Conservation (phyloP, 2,888 invertebrate genomes). For the Dryobota labecula region DNA sequence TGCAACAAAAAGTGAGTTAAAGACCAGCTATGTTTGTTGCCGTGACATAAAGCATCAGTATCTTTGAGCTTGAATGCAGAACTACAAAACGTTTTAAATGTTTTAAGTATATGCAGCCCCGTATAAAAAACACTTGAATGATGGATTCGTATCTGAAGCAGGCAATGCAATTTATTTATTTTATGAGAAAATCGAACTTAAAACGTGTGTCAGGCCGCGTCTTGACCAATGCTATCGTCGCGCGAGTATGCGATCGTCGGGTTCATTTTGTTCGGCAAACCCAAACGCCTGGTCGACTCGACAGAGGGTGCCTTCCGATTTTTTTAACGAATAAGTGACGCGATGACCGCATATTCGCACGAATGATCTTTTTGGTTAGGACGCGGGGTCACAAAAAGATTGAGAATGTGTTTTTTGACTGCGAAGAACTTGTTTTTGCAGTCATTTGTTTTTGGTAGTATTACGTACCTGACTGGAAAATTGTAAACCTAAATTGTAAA, state of each 20-base stretch:
- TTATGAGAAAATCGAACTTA: background rate
- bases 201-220: background rate
- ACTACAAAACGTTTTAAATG: background rate
- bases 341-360: background rate
- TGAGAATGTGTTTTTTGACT: background rate
- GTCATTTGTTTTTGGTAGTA: background rate
- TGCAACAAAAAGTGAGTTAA: constrained; percentile 4
- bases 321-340: background rate
- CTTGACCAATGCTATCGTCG: background rate
- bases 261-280: background rate
- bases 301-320: background rate
- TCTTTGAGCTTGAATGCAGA: background rate
- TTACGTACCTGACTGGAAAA: background rate
- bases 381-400: background rate
- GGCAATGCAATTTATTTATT: background rate
- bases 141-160: background rate
- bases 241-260: background rate
- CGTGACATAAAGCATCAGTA: background rate
- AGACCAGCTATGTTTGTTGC: background rate
- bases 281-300: background rate
- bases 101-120: background rate
- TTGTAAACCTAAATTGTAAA: background rate
- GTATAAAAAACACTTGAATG: no score
- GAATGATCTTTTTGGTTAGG: background rate
- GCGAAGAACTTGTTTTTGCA: background rate